Evolutionary conservation across 2,113 vertebrate genomes (phyloP), one percentile per base, ranked within the genome.

Genomic region (Orcinus orca): DNA sequence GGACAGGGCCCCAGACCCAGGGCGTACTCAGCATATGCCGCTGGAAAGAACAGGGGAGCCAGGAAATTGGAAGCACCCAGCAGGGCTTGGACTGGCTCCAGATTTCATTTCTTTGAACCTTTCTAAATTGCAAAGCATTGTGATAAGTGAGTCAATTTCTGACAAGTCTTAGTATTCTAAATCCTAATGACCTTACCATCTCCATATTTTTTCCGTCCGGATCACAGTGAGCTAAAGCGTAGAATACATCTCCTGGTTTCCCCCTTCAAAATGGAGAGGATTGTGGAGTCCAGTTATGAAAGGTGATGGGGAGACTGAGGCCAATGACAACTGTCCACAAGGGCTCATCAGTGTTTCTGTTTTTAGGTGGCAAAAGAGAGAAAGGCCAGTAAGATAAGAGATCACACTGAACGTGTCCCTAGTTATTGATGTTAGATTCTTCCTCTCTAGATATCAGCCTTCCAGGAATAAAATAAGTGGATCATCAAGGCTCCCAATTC

Each of bases 71-170:
- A 88, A 74, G 58, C 29, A 38, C 26, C 71, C 25, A 25, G 65
- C 4, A 10, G 41, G 8, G 13, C 29, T 31, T 71, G 65, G 58
- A 88, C 38, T 44, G 31, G 71, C n/a, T 96, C 87, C 82, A 93
- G 68, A 90, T 92, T 95, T 94, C 13, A 1, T 84, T 80, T 84
- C 70, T 97, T 84, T 90, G 89, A 96, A 67, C 73, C 86, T 95
- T 81, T 79, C 50, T 55, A 71, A 96, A 73, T 65, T 38, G 6
- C 62, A 71, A 88, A 90, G 86, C 70, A 65, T 88, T 90, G n/a
- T 41, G 47, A 38, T 50, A 80, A 92, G 73, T 53, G 83, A 65
- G 36, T 62, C 25, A 4, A 26, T 83, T 79, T 96, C 41, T 92
- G 82, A 93, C 80, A 90, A 38, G 74, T 84, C 31, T 73, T 63